Evolutionary conservation across 2,113 vertebrate genomes (phyloP), one percentile per base, ranked within the genome.

Genomic region (Lota lota): DNA sequence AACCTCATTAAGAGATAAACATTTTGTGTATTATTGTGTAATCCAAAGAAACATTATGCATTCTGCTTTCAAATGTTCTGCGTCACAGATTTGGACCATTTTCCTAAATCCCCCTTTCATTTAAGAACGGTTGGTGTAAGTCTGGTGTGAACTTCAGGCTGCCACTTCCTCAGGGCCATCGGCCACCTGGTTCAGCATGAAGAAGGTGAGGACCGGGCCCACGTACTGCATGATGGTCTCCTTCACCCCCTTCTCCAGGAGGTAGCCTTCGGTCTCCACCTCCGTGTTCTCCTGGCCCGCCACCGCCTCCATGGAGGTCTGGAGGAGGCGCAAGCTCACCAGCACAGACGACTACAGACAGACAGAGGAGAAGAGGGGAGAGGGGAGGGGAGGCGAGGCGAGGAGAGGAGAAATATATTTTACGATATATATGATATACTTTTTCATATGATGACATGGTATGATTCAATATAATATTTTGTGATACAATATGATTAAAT

Each of bases 291-390:
- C 93, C 22, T 91, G 85, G 22, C 93, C 93, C 11, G 75, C 86
- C 2, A 94, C 82, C 15, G 92, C 92, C 56, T 95, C 93, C 90
- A 94, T 91, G 8, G 94, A 83, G 0, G 93, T 95, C 72, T 94
- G 93, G 61, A 95, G 88, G 78, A 93, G 92, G n/a, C 94, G 88
- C 66, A 95, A 77, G 76, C 94, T 94, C n/a, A 94, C 88, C 56
- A 95, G 82, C 77, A 94, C 93, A 16, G 88, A 83, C 50, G 59
- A 76, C 94, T 95, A 81, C 22, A 58, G 20, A 36, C 28, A 40
- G 22, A 12, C 66, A 22, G 68, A 20, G 20, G 11, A 3, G 12
- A 61, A 40, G 20, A 22, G 28, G 40, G 22, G 16, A 28, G 68
- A 20, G 20, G 5, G 4, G 14, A 62, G 56, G 63, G 11, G 19